Percentiles rank a stretch among this genome's conserved stretches.
phyloP scores from a whole-genome alignment of 2,888 invertebrate genomes.

The Dione vanillae region DNA sequence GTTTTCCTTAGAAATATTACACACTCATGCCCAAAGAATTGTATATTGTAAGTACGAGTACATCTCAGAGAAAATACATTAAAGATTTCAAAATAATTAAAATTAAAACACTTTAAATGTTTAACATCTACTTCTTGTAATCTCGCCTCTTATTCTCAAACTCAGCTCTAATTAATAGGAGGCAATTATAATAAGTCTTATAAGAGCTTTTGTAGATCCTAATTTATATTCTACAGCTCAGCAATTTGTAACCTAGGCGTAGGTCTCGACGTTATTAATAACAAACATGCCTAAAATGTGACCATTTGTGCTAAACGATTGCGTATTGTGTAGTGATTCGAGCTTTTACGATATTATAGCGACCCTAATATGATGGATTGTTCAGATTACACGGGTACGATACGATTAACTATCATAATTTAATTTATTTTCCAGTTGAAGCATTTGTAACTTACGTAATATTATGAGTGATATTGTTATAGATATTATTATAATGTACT shows the following conservation, averaged over 20 bases:
- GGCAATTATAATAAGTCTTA: constrained; percentile 21
- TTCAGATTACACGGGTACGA: neutral
- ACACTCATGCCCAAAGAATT: too few relatives aligned
- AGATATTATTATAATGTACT: too few relatives aligned
- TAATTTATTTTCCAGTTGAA: neutral
- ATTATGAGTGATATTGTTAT: too few relatives aligned
- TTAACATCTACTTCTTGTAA: neutral
- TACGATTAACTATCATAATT: neutral
- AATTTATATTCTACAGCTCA: constrained; percentile 13
- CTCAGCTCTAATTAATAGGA: constrained; percentile 15
- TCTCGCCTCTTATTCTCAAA: constrained; percentile 1
- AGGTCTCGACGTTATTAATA: constrained; percentile 21
- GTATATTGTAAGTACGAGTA: too few relatives aligned
- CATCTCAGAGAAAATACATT: neutral
- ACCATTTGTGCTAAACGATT: constrained; percentile 23
- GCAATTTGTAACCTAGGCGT: constrained; percentile 14
- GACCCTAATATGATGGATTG: constrained; percentile 13
- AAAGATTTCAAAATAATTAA: neutral
- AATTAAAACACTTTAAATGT: neutral
- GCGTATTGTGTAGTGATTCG: constrained; percentile 26
- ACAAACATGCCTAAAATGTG: constrained; percentile 15
- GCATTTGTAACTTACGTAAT: neutral
- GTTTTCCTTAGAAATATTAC: too few relatives aligned
- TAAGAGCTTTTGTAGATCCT: constrained; percentile 7
- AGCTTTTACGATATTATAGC: constrained; percentile 3